phyloP scores from a whole-genome alignment of 2,888 invertebrate species.

The Allolobophora icterica region DNA sequence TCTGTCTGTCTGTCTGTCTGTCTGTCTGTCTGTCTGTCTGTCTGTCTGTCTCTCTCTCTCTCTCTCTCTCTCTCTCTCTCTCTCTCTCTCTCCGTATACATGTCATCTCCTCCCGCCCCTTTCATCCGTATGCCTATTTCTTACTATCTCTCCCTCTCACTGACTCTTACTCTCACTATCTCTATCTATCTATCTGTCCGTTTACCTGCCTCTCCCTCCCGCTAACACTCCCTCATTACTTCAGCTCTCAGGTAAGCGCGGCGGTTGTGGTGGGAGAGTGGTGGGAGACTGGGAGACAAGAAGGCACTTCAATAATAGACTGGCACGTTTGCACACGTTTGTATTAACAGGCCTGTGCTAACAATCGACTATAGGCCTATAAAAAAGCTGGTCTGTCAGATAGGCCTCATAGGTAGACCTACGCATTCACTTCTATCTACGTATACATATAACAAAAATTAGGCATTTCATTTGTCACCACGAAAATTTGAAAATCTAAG shows the following conservation, averaged over 20 bases:
- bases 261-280: background rate
- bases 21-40: background rate
- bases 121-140: background rate
- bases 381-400: background rate
- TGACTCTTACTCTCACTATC: background rate
- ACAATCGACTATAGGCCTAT: background rate
- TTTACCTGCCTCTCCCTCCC: background rate
- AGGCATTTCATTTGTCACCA: background rate
- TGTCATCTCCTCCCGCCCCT: too few relatives aligned
- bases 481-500: background rate
- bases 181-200: background rate
- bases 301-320: slow-evolving; percentile 2
- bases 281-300: background rate
- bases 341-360: slow-evolving; percentile 17
- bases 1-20: background rate
- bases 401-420: background rate
- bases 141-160: background rate
- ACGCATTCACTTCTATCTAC: background rate
- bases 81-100: background rate
- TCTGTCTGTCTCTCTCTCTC: background rate
- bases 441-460: background rate
- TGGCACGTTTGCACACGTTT: slow-evolving; percentile 4
- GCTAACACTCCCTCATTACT: background rate
- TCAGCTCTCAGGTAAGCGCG: background rate
- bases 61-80: background rate